Base-by-base conservation (phyloP, 2,888 invertebrate species). In the Mythimna pallens region DNA sequence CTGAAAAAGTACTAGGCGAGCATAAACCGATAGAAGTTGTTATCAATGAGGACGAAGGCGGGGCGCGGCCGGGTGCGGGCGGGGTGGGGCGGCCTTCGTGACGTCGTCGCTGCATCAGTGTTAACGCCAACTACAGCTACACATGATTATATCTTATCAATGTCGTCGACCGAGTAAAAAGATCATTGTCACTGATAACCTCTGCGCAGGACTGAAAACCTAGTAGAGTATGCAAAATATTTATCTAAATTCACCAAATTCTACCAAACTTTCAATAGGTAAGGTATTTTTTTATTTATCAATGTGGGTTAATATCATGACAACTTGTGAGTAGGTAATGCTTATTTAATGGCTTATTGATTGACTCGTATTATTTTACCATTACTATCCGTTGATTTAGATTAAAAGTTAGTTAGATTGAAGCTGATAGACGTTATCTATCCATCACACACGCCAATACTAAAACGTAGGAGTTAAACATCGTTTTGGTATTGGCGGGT, bases 1-100 rank as follows among this genome's bases (percentile, higher is more conserved):
- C 94, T 95, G 95, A 95, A 95, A 95, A 92, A 91, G 93, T 95
- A 95, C 95, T 91, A 95, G 95, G 95, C 94, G 88, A 93, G 82
- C 94, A 95, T 94, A 87, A 93, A 81, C 86, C 85, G 88, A 88
- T 88, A 91, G 92, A 86, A 90, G 93, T 92, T 86, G 94, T 94
- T 94, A 94, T 94, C 95, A 93, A 88, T 89, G 86, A 86, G 85
- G 90, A 83, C 84, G 88, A 70, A 81, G 83, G 88, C 86, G 89
- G 88, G 84, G 86, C 65, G 84, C 71, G 76, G 83, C 61, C 83
- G 83, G 75, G 76, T 55, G 76, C 70, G 76, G 50, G 84, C 72
- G 85, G 83, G 84, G 88, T 81, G 83, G 76, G 84, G 88, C 85
- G 89, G 90, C 88, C 89, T 90, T 89, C 91, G 90, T 92, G 93